A percentile compares a stretch with the other conserved stretches of the same genome.
Conservation (phyloP, 1,140 invertebrate genomes). For the Elymnias hypermnestra region DNA sequence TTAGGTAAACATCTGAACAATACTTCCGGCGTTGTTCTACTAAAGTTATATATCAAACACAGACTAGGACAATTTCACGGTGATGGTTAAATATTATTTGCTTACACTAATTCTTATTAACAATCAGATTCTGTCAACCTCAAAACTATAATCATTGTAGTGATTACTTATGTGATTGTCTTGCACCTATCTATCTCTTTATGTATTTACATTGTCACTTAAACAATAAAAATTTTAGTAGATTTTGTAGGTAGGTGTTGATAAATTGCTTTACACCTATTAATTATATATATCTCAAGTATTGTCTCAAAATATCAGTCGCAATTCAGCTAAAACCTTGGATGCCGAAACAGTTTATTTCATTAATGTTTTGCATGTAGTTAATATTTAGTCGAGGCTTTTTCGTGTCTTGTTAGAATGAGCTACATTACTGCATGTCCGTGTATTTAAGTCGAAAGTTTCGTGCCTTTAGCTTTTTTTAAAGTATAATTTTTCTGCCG, state of each 20-base stretch:
- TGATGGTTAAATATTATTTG: no score
- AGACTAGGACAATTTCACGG: no score
- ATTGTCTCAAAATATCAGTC: background rate
- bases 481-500: no score
- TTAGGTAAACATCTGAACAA: no score
- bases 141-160: background rate
- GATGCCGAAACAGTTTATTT: no score
- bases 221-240: background rate
- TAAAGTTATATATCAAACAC: no score
- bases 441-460: conserved; percentile 24
- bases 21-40: no score
- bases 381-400: conserved; percentile 27
- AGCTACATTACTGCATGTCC: conserved; percentile 53
- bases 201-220: background rate
- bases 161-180: background rate
- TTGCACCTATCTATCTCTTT: conserved; percentile 1
- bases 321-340: background rate
- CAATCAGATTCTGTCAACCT: no score
- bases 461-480: conserved; percentile 21
- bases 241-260: background rate
- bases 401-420: conserved; percentile 40
- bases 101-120: no score
- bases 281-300: background rate
- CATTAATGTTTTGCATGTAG: conserved; percentile 23
- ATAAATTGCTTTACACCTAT: background rate